Evolutionary conservation across 2,113 vertebrate species (phyloP).

Genomic region (Sebastes fasciatus): DNA sequence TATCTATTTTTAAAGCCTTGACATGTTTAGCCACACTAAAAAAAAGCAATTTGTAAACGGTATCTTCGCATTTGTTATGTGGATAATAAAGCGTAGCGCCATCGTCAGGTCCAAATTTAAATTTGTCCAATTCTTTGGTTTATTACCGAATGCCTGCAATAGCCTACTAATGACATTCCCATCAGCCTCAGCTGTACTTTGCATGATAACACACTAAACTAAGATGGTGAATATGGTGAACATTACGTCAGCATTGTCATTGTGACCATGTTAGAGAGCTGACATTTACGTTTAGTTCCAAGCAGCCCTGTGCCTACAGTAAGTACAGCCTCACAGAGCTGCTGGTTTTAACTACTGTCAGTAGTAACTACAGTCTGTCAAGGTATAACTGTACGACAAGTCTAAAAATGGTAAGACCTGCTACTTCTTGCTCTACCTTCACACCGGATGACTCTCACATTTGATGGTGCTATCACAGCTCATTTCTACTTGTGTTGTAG

Average conservation of each 20-base stretch:
- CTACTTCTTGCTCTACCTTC: background rate
- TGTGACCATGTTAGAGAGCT: background rate
- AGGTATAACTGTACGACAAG: background rate
- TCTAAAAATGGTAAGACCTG: background rate
- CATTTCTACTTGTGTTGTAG: background rate
- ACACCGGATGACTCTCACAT: background rate
- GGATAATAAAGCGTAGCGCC: background rate
- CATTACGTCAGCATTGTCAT: background rate
- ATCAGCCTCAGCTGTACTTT: background rate
- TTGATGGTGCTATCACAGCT: background rate
- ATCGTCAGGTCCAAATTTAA: background rate
- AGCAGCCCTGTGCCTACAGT: background rate
- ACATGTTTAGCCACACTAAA: too few species aligned
- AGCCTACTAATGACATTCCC: background rate
- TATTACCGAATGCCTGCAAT: background rate
- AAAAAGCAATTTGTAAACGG: too few species aligned
- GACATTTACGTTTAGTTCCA: background rate
- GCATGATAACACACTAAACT: background rate
- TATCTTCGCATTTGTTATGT: too few species aligned
- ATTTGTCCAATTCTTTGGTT: background rate
- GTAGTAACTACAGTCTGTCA: constrained; percentile 6
- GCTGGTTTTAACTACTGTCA: background rate
- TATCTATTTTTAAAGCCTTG: too few species aligned
- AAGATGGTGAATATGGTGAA: background rate
- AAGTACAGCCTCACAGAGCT: background rate